Base-by-base conservation (phyloP, 2,888 invertebrate species). In the Aromia moschata region DNA sequence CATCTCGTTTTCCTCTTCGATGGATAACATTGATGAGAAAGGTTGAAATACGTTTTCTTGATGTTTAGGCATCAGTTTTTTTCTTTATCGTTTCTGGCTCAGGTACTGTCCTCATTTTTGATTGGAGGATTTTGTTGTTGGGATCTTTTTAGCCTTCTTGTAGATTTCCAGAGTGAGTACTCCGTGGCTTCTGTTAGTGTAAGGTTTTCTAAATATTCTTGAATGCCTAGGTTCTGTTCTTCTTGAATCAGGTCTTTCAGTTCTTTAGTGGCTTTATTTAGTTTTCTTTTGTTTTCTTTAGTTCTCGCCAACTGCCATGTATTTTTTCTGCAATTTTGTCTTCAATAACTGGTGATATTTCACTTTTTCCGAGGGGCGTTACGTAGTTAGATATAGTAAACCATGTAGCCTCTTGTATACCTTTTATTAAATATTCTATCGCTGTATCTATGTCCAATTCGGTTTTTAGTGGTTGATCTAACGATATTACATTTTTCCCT, bases 191-290 rank as follows among this genome's bases (percentile, higher is more conserved):
- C 43, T 4, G 30, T 53, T 43, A 33, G 31, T 1, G 53, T 43
- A 9, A 53, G 53, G 17, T 40, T 51, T 51, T 51, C 25, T 25
- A 41, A 17, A 11, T 53, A 43, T 16, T 53, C 41, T 53, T 53
- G 41, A 31, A 43, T 53, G 1, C 17, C 43, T 14, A 12, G 31
- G n/a, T n/a, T 51, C 18, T 53, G 43, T 16, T 53, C 53, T 43
- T 41, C 31, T 16, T 25, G 41, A 11, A 53, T 53, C 14, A 17
- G 14, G 14, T 40, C 5, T 40, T 43, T 41, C 33, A 43, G 15
- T 16, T 53, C 43, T 36, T 53, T 53, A n/a, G 43, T 53, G 14
- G 53, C 53, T 43, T 43, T 53, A 16, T 53, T 54, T 17, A 43
- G 11, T 12, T 30, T 54, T 16, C 16, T 47, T 17, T 47, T 30